These are phyloP conservation scores for Lochmaea capreae DNA, from an alignment of 2,888 invertebrate species.

Conservation along the genomic window DNA sequence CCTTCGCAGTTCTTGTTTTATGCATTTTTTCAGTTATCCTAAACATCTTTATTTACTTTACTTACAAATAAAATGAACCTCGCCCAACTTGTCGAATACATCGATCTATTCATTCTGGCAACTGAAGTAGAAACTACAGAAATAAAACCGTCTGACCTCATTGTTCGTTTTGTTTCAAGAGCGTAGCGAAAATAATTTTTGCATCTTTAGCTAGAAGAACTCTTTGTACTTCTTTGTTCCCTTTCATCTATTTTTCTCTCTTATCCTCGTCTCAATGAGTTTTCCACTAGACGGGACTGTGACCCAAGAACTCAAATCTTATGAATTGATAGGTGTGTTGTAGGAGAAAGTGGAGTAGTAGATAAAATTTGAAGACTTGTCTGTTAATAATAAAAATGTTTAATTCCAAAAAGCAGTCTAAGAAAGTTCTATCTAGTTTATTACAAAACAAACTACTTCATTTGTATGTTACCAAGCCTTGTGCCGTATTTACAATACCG, in stretches of 20 bases:
- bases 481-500: too few species aligned
- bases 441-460: too few species aligned
- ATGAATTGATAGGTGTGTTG: not conserved
- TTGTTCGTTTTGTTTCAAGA: not conserved
- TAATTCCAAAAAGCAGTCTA: too few species aligned
- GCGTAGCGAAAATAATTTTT: not conserved
- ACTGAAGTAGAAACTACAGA: conserved; percentile 1
- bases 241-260: not conserved
- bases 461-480: too few species aligned
- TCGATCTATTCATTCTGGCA: not conserved
- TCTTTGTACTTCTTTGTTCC: not conserved
- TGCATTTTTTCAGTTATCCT: not conserved
- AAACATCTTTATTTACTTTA: not conserved
- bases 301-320: not conserved
- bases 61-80: not conserved
- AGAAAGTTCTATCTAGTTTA: too few species aligned
- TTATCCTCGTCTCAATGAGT: not conserved
- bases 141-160: conserved; percentile 8
- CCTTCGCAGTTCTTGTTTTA: not conserved
- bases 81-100: not conserved
- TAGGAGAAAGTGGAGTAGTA: not conserved
- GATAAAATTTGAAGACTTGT: not conserved
- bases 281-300: not conserved
- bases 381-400: not conserved
- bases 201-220: not conserved